phyloP scores from a whole-genome alignment of 2,113 vertebrate species.

The Nyctereutes procyonoides region DNA sequence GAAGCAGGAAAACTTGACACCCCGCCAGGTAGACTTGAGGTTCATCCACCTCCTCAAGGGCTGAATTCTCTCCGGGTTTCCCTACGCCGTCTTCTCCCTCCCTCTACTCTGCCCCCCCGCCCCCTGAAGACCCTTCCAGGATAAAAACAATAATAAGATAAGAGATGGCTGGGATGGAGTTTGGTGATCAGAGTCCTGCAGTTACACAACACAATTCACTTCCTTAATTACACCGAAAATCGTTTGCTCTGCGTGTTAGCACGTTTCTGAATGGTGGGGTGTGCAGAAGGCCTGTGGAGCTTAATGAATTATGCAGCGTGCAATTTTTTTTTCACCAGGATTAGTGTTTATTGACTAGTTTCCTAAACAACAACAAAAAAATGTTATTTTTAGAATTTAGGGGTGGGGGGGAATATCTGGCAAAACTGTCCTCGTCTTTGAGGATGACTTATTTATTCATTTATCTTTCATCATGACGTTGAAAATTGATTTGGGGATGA shows the following conservation, averaged over 20 bases:
- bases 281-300: conserved; percentile 63
- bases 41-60: not conserved
- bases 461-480: not conserved
- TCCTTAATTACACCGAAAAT: conserved; percentile 71
- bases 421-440: not conserved
- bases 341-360: conserved; percentile 65
- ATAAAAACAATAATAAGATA: not conserved
- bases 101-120: rapidly evolving
- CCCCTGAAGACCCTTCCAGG: not conserved
- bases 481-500: not conserved
- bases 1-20: not conserved
- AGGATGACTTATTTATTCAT: not conserved
- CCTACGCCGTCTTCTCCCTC: rapidly evolving
- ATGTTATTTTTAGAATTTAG: conserved; percentile 43
- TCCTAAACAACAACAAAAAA: conserved; percentile 56
- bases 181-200: conserved; percentile 53
- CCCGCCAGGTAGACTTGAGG: rapidly evolving
- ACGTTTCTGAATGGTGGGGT: conserved; percentile 9
- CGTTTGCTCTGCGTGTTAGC: conserved; percentile 55
- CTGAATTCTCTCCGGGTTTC: too few relatives aligned
- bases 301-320: conserved; percentile 71
- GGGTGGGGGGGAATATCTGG: not conserved
- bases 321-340: conserved; percentile 66
- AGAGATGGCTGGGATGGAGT: not conserved
- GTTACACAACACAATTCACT: conserved; percentile 63